Conservation (phyloP, 2,888 invertebrate genomes). For the Calliphora vomitoria region DNA sequence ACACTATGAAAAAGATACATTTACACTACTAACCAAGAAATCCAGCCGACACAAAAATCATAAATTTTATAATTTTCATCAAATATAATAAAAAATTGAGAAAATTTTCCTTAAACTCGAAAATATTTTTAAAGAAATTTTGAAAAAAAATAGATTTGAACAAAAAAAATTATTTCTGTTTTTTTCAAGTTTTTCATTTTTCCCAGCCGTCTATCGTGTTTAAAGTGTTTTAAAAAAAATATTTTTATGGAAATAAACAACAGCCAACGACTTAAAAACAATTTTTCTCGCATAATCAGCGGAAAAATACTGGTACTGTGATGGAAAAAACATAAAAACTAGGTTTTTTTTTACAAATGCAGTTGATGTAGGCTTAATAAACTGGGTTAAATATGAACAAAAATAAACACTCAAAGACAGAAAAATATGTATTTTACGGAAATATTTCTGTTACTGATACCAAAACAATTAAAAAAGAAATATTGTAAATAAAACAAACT, state of each 20-base stretch:
- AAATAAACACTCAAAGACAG: not conserved
- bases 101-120: no score
- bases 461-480: no score
- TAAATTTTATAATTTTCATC: no score
- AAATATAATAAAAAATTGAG: no score
- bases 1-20: not conserved
- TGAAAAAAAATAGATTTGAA: no score
- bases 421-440: not conserved
- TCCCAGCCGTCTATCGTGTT: not conserved
- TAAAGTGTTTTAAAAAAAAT: not conserved
- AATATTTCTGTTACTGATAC: no score
- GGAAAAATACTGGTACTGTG: not conserved
- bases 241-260: not conserved
- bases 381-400: not conserved
- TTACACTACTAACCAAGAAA: no score
- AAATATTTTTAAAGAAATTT: no score
- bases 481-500: no score
- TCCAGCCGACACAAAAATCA: not conserved
- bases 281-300: slow-evolving; percentile 7
- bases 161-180: no score
- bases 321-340: not conserved
- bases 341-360: not conserved
- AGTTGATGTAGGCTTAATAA: not conserved
- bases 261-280: not conserved
- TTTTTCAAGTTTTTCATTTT: no score